Evolutionary conservation across 2,888 invertebrate genomes (phyloP).

Genomic region (Automeris io): DNA sequence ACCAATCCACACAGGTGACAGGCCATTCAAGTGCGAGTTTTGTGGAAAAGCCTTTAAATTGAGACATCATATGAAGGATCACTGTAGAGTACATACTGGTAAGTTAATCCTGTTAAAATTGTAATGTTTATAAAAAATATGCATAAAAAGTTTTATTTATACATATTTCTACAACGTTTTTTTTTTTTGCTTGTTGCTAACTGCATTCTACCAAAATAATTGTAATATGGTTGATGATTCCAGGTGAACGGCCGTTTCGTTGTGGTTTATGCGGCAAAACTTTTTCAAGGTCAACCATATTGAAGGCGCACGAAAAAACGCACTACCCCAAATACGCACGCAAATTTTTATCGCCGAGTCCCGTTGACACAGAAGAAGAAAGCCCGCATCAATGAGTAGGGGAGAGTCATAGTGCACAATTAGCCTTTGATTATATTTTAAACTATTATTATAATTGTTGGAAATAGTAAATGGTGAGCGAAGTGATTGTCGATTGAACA

Average conservation of each 20-base stretch:
- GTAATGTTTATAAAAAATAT: too few relatives aligned
- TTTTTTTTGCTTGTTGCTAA: too few relatives aligned
- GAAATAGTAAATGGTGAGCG: slow-evolving; percentile 55
- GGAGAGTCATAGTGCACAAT: slow-evolving; percentile 36
- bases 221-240: too few relatives aligned
- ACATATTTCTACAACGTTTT: too few relatives aligned
- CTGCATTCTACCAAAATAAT: too few relatives aligned
- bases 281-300: slow-evolving; percentile 92
- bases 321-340: slow-evolving; percentile 94
- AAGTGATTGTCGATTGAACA: slow-evolving; percentile 61
- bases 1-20: slow-evolving; percentile 92
- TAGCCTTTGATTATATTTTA: slow-evolving; percentile 41
- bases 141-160: too few relatives aligned
- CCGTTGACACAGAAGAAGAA: slow-evolving; percentile 89
- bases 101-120: too few relatives aligned
- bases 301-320: slow-evolving; percentile 95
- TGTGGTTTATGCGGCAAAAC: slow-evolving; percentile 94
- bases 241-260: slow-evolving; percentile 91
- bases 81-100: slow-evolving; percentile 94
- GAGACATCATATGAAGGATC: slow-evolving; percentile 96
- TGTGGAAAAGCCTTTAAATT: slow-evolving; percentile 95
- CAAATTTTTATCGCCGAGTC: slow-evolving; percentile 91
- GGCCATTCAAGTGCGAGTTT: slow-evolving; percentile 95
- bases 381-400: slow-evolving; percentile 81
- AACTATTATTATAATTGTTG: slow-evolving; percentile 34